Evolutionary conservation across 1,140 invertebrate genomes (phyloP), one percentile per base, ranked within the genome.

Genomic region (Drosophila cardini): DNA sequence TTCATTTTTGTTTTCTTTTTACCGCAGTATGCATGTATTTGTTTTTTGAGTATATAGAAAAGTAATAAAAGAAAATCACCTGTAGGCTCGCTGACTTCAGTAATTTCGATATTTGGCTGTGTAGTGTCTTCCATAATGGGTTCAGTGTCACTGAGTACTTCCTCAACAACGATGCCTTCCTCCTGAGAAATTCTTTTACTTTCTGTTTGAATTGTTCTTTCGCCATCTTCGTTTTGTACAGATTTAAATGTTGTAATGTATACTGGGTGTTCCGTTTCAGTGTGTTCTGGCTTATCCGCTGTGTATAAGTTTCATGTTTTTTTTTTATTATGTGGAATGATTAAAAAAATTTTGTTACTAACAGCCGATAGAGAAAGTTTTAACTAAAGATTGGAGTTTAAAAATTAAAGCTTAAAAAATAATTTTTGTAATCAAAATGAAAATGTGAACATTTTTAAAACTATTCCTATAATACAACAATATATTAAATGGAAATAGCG

Each of bases 211-310:
- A 91, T 84, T 36, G 76, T 75, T 42, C 79, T 85, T 82, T 87
- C 83, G 55, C 90, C 90, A 63, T 89, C 78, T 74, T 92, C 91
- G 50, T 83, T 83, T 90, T 91, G 90, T 68, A 86, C 76, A 52
- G 91, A 90, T 67, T 92, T 91, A 75, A 92, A 89, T 90, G 91
- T 92, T 63, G 91, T 92, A 56, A 92, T 90, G 77, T 90, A 91
- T 48, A 82, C 72, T 71, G 89, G 87, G 71, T 86, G 86, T 90
- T 91, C 90, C 77, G 72, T 78, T 80, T 84, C 72, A 67, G 64
- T 79, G 82, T 91, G 72, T 89, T 89, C 71, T 65, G 78, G 74
- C 81, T 84, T 91, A 30, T 82, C 86, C 80, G 62, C 84, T 89
- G 68, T 68, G 38, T 80, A 68, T 46, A 32, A 76, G 69, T 76